These are phyloP conservation scores for Sprattus sprattus DNA, from an alignment of 2,113 vertebrate genomes.

Conservation along the genomic window DNA sequence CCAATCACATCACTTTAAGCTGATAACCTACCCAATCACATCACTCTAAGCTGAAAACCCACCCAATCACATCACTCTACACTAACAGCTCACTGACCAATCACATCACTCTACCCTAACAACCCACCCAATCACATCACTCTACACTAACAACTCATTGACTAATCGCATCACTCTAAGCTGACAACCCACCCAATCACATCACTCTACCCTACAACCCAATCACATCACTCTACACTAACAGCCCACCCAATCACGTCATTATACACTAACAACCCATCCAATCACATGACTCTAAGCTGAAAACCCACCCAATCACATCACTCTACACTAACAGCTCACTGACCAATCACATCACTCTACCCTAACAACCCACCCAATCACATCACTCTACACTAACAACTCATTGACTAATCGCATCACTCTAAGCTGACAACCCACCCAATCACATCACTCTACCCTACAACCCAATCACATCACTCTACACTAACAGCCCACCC, in stretches of 20 bases:
- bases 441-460: neutral
- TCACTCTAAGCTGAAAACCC: neutral
- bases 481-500: neutral
- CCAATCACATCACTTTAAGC: neutral
- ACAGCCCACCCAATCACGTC: neutral
- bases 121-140: no score
- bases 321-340: no score
- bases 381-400: slow-evolving; percentile 23
- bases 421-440: neutral
- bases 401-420: neutral
- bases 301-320: no score
- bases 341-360: no score
- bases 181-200: neutral
- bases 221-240: neutral
- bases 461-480: no score
- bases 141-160: slow-evolving; percentile 22
- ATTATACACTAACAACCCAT: no score
- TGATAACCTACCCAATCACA: neutral
- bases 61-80: neutral
- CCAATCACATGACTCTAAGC: neutral
- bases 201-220: neutral
- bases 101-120: neutral
- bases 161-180: neutral
- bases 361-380: no score
- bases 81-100: neutral